Base-by-base conservation (phyloP, 2,888 invertebrate genomes). In the Drosophila kuntzei region DNA sequence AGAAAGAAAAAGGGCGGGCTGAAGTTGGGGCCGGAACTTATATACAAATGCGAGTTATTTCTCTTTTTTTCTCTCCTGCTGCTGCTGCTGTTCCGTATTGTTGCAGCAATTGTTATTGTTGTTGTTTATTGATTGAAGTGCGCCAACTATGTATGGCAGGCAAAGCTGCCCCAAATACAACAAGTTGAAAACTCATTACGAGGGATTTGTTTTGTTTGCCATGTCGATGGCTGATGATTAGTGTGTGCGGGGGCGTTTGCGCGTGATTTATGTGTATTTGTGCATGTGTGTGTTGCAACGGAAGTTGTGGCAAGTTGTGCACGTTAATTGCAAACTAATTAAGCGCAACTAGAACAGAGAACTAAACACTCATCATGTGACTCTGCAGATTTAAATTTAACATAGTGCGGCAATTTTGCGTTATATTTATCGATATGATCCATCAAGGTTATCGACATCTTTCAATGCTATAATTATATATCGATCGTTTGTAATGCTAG, bases 111-210 rank as follows among this genome's bases (percentile, higher is more conserved):
- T 80, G 41, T 20, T 36, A 36, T 36, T 20, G 41, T 41, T 61
- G 51, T 62, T 65, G 76, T 67, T 74, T 85, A 85, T 85, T 87
- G 85, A 85, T 85, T 85, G 84, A 88, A 88, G 81, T 84, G 79
- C 70, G 64, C 77, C 41, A 67, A 61, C 72, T 71, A 51, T 66
- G 75, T 71, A 57, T 64, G 76, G 70, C 61, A 75, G 32, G 72
- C 53, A 49, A 58, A 78, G 62, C 58, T 77, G 83, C 80, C 76
- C 86, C 82, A 87, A 82, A 79, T 88, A 80, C 80, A 87, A 76
- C 76, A 79, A 88, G 83, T 87, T 74, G 65, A 76, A 75, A 76
- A 69, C 75, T 77, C 62, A 79, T 79, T 77, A 71, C 55, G 29
- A 53, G 64, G 67, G 59, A 60, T 70, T 77, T 84, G 79, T 80